phyloP scores from a whole-genome alignment of 2,888 invertebrate genomes.

The Nesidiocoris tenuis region DNA sequence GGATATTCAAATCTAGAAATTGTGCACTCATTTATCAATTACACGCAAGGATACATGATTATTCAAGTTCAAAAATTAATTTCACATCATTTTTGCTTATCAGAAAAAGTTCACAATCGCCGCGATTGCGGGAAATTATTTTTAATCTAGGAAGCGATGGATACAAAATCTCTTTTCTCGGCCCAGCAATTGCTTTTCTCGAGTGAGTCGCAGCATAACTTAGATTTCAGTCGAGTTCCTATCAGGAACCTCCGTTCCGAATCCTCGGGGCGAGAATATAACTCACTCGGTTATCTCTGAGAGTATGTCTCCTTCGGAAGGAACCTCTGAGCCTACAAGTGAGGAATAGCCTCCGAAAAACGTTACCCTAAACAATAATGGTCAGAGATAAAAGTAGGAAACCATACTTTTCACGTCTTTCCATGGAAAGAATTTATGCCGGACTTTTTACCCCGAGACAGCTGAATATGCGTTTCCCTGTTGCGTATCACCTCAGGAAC shows the following conservation, averaged over 20 bases:
- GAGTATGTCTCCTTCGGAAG: neutral
- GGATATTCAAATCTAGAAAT: no score
- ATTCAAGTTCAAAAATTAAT: no score
- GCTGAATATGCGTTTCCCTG: neutral
- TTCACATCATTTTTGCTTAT: no score
- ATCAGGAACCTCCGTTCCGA: neutral
- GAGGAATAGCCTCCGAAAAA: neutral
- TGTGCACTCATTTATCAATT: no score
- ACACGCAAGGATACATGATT: no score
- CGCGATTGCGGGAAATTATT: no score
- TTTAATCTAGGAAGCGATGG: no score
- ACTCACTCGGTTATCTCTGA: neutral
- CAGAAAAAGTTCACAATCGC: no score
- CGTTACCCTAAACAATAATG: constrained; percentile 10
- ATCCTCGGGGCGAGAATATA: neutral
- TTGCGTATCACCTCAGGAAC: neutral
- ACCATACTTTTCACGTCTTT: neutral
- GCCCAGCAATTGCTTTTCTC: neutral
- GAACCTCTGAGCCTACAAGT: neutral
- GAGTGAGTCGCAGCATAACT: neutral
- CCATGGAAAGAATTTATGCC: neutral
- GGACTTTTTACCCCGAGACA: neutral
- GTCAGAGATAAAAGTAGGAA: constrained; percentile 21
- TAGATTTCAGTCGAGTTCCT: neutral
- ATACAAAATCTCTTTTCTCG: neutral